These are phyloP conservation scores for Tylochromis polylepis DNA, from an alignment of 2,113 vertebrate genomes.

Conservation along the genomic window DNA sequence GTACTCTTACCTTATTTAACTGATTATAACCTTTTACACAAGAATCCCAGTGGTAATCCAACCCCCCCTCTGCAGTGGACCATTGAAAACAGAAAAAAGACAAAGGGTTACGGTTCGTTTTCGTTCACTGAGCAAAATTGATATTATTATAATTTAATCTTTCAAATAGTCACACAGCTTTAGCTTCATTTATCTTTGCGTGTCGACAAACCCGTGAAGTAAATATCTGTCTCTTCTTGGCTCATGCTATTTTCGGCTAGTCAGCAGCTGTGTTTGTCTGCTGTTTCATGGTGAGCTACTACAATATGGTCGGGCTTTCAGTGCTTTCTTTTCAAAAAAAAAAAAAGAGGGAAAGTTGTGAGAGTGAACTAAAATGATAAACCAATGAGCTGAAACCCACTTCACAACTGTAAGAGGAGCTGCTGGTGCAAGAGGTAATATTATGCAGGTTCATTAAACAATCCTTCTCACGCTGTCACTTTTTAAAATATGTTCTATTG, in stretches of 20 bases:
- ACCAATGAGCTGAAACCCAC: neutral
- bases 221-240: neutral
- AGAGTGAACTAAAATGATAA: neutral
- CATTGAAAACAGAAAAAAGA: neutral
- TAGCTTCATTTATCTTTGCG: neutral
- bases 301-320: neutral
- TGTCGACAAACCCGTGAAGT: neutral
- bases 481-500: neutral
- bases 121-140: neutral
- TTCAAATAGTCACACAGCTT: neutral
- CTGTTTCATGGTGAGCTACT: neutral
- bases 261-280: neutral
- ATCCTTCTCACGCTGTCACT: neutral
- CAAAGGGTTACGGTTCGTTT: neutral
- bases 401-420: neutral
- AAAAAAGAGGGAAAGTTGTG: neutral
- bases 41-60: constrained; percentile 66
- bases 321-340: neutral
- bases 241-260: neutral
- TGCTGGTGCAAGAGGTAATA: neutral
- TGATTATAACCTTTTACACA: constrained; percentile 66
- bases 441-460: neutral
- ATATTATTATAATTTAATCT: neutral
- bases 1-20: constrained; percentile 52
- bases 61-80: constrained; percentile 58